Evolutionary conservation across 1,140 invertebrate genomes (phyloP).

Genomic region (Wasmannia auropunctata): DNA sequence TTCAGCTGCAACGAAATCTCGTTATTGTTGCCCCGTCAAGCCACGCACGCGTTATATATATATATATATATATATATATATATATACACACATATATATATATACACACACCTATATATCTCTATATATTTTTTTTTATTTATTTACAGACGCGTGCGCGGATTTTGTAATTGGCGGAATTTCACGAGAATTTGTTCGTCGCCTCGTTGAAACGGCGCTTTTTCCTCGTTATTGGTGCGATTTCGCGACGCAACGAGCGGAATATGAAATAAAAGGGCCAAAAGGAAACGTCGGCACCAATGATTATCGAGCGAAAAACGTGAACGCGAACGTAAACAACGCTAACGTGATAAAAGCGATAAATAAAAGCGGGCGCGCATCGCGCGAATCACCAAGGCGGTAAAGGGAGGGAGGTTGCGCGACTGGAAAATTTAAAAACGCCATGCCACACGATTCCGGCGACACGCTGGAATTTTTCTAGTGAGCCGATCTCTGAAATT

Average conservation of each 20-base stretch:
- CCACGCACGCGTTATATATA: constrained; percentile 20
- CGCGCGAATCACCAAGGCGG: background rate
- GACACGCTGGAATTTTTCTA: constrained; percentile 17
- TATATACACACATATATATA: no score
- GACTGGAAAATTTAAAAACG: constrained; percentile 24
- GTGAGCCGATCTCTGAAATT: constrained; percentile 20
- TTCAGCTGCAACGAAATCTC: constrained; percentile 27
- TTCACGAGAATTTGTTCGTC: constrained; percentile 36
- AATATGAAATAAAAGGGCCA: constrained; percentile 42
- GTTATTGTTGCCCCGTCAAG: constrained; percentile 35
- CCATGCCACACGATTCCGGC: background rate
- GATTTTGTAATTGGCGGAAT: constrained; percentile 53
- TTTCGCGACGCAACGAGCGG: constrained; percentile 10
- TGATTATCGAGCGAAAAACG: constrained; percentile 41
- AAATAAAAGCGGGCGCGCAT: constrained; percentile 25
- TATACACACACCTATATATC: no score
- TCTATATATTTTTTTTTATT: constrained; percentile 31
- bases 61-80: no score
- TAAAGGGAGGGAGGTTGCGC: background rate
- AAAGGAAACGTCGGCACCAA: background rate
- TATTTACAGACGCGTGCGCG: constrained; percentile 43
- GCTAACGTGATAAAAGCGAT: constrained; percentile 45
- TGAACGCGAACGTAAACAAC: constrained; percentile 31
- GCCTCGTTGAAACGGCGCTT: constrained; percentile 24
- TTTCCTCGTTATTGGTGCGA: constrained; percentile 48